Base-by-base conservation (phyloP, 2,888 invertebrate genomes). In the Watsonalla cultraria region DNA sequence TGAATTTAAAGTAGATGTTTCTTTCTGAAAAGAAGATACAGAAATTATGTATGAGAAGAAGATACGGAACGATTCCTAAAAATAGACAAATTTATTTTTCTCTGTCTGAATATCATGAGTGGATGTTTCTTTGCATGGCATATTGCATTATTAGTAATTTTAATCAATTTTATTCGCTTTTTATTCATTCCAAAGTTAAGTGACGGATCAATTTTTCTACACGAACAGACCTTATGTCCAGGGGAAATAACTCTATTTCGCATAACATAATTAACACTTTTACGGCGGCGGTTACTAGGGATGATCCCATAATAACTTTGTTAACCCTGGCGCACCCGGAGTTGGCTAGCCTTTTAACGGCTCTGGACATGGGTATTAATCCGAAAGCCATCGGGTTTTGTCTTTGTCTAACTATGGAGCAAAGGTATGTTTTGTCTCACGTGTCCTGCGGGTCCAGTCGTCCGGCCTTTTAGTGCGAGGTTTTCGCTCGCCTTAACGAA, bases 401-500 rank as follows among this genome's bases (percentile, higher is more conserved):
- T 89, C 89, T 83, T 82, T 76, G 77, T 90, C 86, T 67, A 81
- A 68, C 87, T 66, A 60, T 56, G 49, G 60, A 53, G 59, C 66
- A 68, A 59, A 57, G 57, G 58, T 69, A 77, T 80, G 67, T 82
- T 84, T 82, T 82, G 78, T 89, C 77, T 83, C 85, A 67, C 71
- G 64, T 74, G 82, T 84, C 83, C 85, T 71, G 72, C 74, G 85
- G 86, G 86, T 86, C 82, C 86, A 81, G 81, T 76, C 74, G 81
- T 77, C 78, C 75, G 76, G 89, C 86, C 90, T 90, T 90, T 90
- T 90, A 90, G 90, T 89, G 90, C 82, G 90, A 89, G 90, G 88
- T 89, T 90, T 90, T 89, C 88, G 83, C 86, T 86, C 85, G 89
- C 89, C 88, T 90, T 91, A 91, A 91, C 90, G 91, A 90, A 91